A percentile compares a stretch with the other conserved stretches of the same genome.
Conservation (phyloP, 2,888 invertebrate genomes). For the Ommatoiulus sabulosus region DNA sequence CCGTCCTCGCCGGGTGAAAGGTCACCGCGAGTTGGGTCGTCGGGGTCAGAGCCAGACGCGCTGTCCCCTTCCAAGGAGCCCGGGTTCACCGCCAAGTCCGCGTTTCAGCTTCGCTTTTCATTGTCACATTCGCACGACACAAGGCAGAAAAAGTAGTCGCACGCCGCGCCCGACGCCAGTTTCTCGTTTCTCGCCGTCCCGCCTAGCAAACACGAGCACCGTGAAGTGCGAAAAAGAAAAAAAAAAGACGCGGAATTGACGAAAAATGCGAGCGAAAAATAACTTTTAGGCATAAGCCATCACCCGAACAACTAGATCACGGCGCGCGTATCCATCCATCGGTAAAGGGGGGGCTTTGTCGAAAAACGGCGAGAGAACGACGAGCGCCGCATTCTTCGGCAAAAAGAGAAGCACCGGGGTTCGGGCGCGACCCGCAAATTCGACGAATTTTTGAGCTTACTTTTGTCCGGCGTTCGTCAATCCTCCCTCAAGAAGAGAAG, state of each 20-base stretch:
- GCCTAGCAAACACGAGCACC: neutral
- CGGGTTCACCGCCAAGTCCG: neutral
- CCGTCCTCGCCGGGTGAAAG: neutral
- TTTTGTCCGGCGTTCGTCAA: conserved; percentile 13
- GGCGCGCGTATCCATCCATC: conserved; percentile 19
- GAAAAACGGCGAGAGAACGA: neutral
- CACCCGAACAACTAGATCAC: conserved; percentile 13
- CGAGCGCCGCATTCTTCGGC: neutral
- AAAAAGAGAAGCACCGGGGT: neutral
- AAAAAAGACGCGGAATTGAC: neutral
- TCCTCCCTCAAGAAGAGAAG: neutral
- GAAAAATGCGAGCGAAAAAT: too few species aligned
- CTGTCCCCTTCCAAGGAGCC: neutral
- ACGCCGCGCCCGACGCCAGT: conserved; percentile 7
- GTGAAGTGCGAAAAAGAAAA: neutral
- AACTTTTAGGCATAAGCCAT: conserved; percentile 1
- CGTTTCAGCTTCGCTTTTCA: neutral
- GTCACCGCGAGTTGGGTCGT: neutral
- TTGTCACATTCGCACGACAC: neutral
- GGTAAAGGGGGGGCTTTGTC: conserved; percentile 22
- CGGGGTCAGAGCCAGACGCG: neutral
- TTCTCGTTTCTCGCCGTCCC: neutral
- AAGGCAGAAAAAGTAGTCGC: neutral
- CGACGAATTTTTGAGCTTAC: neutral
- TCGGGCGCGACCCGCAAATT: neutral